A percentile compares a stretch with the other conserved stretches of the same genome.
These are phyloP conservation scores for Mohoua ochrocephala DNA, from an alignment of 2,113 vertebrate genomes.

Conservation along the genomic window DNA sequence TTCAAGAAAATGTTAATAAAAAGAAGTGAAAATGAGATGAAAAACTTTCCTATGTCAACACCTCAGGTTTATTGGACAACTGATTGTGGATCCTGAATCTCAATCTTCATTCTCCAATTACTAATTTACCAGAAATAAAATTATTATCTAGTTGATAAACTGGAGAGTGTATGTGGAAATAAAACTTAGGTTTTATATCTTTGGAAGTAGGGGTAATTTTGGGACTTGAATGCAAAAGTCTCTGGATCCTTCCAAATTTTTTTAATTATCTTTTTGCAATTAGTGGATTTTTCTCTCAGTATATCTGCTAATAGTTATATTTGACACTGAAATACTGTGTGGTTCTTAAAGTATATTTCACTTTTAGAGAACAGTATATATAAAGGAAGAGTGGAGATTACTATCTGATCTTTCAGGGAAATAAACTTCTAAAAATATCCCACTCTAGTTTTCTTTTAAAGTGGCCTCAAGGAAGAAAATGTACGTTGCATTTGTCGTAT, in stretches of 20 bases:
- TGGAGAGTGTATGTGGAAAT: neutral
- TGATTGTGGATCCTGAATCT: neutral
- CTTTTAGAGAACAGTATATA: neutral
- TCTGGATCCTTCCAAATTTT: neutral
- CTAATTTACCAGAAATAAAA: neutral
- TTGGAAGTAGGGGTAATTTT: neutral
- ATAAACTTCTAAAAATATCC: neutral
- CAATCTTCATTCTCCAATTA: neutral
- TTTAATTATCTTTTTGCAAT: neutral
- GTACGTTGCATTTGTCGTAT: neutral
- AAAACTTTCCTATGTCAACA: neutral
- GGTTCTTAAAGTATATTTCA: neutral
- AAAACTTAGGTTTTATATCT: neutral
- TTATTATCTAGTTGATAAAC: neutral
- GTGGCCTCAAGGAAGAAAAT: neutral
- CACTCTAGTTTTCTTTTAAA: neutral
- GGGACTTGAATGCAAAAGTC: neutral
- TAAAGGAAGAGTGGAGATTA: neutral
- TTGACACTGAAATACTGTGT: neutral
- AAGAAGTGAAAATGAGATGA: neutral
- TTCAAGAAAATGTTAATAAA: neutral
- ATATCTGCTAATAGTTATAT: neutral
- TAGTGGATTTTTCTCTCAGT: neutral
- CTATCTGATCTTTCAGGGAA: neutral
- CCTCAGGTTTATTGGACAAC: neutral